Conservation (phyloP, 2,888 invertebrate genomes). For the Torymus auratus region DNA sequence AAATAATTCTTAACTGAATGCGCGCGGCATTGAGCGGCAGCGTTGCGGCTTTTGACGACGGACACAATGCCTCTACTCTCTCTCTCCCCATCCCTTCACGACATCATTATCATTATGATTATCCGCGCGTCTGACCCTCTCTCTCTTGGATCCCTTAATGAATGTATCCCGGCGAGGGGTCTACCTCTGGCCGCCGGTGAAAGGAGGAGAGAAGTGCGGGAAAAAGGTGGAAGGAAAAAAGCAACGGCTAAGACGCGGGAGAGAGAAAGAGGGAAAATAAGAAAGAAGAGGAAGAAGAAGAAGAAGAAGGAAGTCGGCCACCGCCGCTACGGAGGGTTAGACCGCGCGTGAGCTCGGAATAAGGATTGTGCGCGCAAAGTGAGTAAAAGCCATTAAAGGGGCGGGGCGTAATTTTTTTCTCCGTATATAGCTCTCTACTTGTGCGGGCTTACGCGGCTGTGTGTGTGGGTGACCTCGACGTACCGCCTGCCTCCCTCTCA, state of each 20-base stretch:
- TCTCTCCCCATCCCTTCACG: not conserved
- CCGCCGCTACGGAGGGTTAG: slow-evolving; percentile 11
- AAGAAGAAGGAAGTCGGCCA: slow-evolving; percentile 23
- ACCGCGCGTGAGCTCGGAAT: slow-evolving; percentile 34
- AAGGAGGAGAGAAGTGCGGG: not conserved
- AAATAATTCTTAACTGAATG: slow-evolving; percentile 25
- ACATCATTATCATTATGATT: slow-evolving; percentile 43
- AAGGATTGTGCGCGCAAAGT: slow-evolving; percentile 63
- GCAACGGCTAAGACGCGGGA: not conserved
- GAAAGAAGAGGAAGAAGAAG: slow-evolving; percentile 24
- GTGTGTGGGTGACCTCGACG: not conserved
- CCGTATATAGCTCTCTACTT: not conserved
- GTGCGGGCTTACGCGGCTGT: slow-evolving; percentile 26
- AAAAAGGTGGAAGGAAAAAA: not conserved
- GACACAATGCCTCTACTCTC: not conserved
- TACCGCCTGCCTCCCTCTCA: not conserved
- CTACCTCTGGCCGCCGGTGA: not conserved
- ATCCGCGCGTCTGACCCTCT: slow-evolving; percentile 49
- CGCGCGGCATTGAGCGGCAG: not conserved
- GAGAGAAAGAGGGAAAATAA: slow-evolving; percentile 25
- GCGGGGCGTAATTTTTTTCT: slow-evolving; percentile 33
- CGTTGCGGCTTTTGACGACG: not conserved
- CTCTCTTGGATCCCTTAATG: slow-evolving; percentile 28
- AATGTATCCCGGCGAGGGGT: slow-evolving; percentile 19
- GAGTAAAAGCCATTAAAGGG: slow-evolving; percentile 63